phyloP scores from a whole-genome alignment of 2,113 vertebrate species.

The Sphyrna mokarran region DNA sequence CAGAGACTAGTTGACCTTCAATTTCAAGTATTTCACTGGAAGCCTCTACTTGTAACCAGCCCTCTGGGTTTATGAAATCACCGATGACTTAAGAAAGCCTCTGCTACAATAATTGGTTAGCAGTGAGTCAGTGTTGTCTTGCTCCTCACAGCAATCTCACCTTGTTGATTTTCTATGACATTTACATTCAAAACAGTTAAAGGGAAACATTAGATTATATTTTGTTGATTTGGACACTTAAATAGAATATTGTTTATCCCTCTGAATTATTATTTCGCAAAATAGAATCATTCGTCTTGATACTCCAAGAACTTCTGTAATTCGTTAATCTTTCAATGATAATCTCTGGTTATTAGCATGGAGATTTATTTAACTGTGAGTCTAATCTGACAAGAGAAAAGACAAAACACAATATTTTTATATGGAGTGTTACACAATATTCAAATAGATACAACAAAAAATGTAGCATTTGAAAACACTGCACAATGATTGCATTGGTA shows the following conservation, averaged over 20 bases:
- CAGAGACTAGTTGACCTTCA: not conserved
- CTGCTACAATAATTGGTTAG: not conserved
- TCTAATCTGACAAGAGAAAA: not conserved
- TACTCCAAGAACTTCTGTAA: not conserved
- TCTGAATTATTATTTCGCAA: not conserved
- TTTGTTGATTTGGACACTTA: not conserved
- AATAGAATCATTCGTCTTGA: not conserved
- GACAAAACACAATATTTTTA: not conserved
- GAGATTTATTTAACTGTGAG: not conserved
- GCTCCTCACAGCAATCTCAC: not conserved
- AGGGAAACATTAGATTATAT: not conserved
- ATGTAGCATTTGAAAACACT: not conserved
- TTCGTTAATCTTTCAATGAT: not conserved
- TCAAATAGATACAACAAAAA: not conserved
- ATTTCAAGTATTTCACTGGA: conserved; percentile 5
- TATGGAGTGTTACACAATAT: not conserved
- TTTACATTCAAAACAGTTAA: not conserved
- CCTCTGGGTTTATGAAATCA: not conserved
- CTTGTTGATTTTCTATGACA: not conserved
- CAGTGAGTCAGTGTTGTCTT: not conserved
- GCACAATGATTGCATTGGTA: not conserved
- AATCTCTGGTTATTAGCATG: not conserved
- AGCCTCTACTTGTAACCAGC: not conserved
- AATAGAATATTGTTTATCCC: not conserved
- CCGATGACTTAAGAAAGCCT: not conserved